Evolutionary conservation across 2,888 invertebrate species (phyloP).

Genomic region (Octonoba sinensis): DNA sequence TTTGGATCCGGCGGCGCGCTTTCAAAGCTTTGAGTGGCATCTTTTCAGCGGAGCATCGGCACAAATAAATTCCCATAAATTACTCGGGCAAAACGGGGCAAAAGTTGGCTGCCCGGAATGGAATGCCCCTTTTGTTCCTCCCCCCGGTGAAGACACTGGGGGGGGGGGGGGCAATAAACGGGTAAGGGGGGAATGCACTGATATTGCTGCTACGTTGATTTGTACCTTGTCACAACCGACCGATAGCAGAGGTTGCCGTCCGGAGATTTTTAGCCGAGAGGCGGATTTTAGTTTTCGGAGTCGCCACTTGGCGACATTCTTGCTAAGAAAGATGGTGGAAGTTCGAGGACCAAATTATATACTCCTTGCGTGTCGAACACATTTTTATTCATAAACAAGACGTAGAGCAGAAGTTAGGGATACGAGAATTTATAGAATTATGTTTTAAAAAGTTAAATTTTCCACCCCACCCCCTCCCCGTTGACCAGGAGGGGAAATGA

Average conservation of each 20-base stretch:
- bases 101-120: conserved; percentile 63
- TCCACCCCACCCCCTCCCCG: no score
- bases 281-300: background rate
- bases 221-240: conserved; percentile 64
- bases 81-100: conserved; percentile 61
- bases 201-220: conserved; percentile 64
- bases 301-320: background rate
- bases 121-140: conserved; percentile 35
- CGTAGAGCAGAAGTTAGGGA: no score
- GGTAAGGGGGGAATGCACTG: conserved; percentile 21
- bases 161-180: conserved; percentile 56
- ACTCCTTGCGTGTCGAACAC: background rate
- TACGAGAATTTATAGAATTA: no score
- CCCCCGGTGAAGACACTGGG: conserved; percentile 31
- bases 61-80: conserved; percentile 65
- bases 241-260: conserved; percentile 27
- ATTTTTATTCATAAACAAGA: no score
- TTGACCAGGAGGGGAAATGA: no score
- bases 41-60: conserved; percentile 50
- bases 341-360: background rate
- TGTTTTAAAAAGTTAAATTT: no score
- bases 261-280: conserved; percentile 25
- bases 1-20: conserved; percentile 27
- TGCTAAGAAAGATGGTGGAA: background rate
- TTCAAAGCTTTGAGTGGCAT: conserved; percentile 46